Percentiles rank a stretch among this genome's conserved stretches.
Conservation (phyloP, 2,797 vertebrate genomes). For the Taenioides sp. region DNA sequence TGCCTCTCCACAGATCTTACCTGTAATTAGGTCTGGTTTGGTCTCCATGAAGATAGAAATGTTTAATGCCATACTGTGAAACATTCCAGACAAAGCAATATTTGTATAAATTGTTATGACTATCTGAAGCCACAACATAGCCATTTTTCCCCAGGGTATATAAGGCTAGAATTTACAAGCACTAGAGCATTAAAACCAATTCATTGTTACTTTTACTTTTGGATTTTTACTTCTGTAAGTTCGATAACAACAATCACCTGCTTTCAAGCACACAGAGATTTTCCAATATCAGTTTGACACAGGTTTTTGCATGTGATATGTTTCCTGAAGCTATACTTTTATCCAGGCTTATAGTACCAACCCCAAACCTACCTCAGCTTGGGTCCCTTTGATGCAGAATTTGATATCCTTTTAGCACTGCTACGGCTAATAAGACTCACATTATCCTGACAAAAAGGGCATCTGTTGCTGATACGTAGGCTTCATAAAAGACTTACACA, state of each 20-base stretch:
- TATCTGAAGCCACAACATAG: not conserved
- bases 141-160: not conserved
- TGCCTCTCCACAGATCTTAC: too few species aligned
- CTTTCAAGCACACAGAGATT: not conserved
- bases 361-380: not conserved
- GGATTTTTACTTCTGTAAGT: too few species aligned
- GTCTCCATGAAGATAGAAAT: too few species aligned
- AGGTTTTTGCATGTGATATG: not conserved
- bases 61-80: too few species aligned
- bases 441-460: constrained; percentile 20
- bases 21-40: too few species aligned
- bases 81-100: too few species aligned
- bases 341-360: not conserved
- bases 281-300: not conserved
- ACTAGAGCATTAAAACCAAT: too few species aligned
- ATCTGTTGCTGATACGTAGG: constrained; percentile 7
- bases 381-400: not conserved
- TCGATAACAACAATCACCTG: not conserved
- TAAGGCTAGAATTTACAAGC: not conserved
- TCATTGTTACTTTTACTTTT: too few species aligned
- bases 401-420: constrained; percentile 5
- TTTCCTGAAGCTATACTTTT: not conserved
- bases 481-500: constrained; percentile 11
- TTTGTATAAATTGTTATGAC: not conserved
- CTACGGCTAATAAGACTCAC: constrained; percentile 2